A percentile compares a stretch with the other conserved stretches of the same genome.
These are phyloP conservation scores for Actinia tenebrosa DNA, from an alignment of 64 coral and sea anemone genomes.

Conservation along the genomic window DNA sequence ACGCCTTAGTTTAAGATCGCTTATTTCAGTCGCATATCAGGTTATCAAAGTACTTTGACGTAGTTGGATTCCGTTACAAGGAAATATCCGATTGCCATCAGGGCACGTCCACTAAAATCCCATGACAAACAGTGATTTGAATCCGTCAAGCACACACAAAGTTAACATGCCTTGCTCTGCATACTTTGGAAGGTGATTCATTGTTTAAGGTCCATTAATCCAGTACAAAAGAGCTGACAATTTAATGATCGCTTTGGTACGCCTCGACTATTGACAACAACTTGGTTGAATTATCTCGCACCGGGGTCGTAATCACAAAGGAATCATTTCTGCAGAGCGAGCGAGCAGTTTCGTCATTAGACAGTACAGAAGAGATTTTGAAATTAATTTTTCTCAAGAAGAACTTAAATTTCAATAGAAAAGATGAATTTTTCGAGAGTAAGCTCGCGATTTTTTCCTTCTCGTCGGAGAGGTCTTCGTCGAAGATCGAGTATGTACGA, in stretches of 20 bases:
- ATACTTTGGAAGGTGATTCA: neutral
- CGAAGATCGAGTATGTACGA: neutral
- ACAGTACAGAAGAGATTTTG: neutral
- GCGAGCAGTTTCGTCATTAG: neutral
- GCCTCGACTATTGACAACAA: neutral
- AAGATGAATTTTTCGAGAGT: neutral
- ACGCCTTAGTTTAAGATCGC: neutral
- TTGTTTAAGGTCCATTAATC: conserved; percentile 8
- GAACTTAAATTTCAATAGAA: neutral
- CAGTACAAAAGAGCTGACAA: neutral
- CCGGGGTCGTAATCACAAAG: neutral
- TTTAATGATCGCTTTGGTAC: conserved; percentile 7
- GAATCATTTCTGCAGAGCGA: neutral
- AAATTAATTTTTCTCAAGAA: neutral
- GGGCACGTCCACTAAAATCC: neutral
- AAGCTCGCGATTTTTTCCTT: neutral
- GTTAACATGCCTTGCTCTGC: neutral
- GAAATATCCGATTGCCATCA: conserved; percentile 9
- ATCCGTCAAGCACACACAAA: neutral
- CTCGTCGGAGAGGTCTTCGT: neutral
- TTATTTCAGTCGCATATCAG: neutral
- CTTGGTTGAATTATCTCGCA: neutral
- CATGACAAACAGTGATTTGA: neutral
- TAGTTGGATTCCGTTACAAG: neutral
- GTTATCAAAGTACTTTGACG: neutral